phyloP scores from a whole-genome alignment of 2,797 vertebrate genomes.

The Vireo griseus region DNA sequence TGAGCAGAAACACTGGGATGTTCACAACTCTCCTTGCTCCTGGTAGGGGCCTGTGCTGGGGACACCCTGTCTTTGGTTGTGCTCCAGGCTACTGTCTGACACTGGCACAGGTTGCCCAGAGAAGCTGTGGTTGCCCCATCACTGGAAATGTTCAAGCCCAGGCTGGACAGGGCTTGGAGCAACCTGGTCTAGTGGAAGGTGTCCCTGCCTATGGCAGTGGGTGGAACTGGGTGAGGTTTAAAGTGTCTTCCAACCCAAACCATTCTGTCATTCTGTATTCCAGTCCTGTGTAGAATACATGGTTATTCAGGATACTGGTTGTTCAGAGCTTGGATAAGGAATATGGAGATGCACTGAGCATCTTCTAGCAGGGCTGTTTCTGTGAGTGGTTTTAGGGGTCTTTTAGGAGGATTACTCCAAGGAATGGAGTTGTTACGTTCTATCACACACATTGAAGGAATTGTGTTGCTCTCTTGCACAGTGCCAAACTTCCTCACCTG shows the following conservation, averaged over 20 bases:
- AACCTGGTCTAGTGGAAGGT: neutral
- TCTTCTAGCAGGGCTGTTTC: neutral
- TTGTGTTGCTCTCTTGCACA: neutral
- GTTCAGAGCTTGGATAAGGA: neutral
- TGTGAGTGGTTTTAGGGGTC: neutral
- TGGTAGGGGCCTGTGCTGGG: neutral
- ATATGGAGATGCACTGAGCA: neutral
- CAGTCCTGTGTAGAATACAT: neutral
- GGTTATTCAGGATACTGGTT: neutral
- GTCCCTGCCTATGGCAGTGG: neutral
- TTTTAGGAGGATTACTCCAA: neutral
- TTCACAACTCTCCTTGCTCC: neutral
- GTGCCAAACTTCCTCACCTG: neutral
- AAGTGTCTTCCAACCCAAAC: neutral
- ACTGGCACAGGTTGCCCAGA: neutral
- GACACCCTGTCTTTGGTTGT: neutral
- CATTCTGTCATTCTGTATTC: neutral
- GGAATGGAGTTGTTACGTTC: neutral
- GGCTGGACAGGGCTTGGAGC: neutral
- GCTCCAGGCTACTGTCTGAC: neutral
- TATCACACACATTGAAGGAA: neutral
- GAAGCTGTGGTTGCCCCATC: neutral
- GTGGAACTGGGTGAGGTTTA: neutral
- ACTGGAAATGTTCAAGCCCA: neutral
- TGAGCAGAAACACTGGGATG: neutral